Base-by-base conservation (phyloP, 2,888 invertebrate species). In the Pseudococcus viburni region DNA sequence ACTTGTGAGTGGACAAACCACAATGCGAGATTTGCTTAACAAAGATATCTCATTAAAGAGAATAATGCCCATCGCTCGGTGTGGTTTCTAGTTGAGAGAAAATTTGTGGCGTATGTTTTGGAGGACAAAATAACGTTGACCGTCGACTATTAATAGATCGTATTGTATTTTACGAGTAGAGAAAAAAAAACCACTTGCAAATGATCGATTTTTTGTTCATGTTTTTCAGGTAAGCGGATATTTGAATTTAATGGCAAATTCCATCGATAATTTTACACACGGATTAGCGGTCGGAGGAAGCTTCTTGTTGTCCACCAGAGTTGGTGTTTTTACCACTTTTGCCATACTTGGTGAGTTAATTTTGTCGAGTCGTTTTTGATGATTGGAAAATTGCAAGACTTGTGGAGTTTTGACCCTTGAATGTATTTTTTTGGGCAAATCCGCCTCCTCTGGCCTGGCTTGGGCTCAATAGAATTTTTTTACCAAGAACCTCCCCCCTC, bases 241-340 rank as follows among this genome's bases (percentile, higher is more conserved):
- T 92, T 93, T 99, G 90, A 99, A 99, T 93, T 93, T 99, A 90
- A 93, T 98, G 93, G 98, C 99, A 4, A 99, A 99, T 92, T 95
- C 97, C 12, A 97, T 99, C 90, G 99, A 99, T 92, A 99, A 99
- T 93, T 99, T 99, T 93, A 98, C 99, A 0, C 99, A 99, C 92
- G 99, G 99, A 0, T 93, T 99, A 89, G 99, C 99, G 0, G 96
- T 99, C 12, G 99, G 98, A n/a, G 99, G 98, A 0, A 98, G 98
- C 26, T 99, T 98, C 93, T 93, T 98, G 85, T 96, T 98, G 39
- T 98, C 98, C 8, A 95, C 96, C 90, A 92, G 98, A 91, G 95
- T 98, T 88, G 99, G 99, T 0, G 91, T 96, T 12, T 93, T 99
- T 89, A 99, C 99, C 15, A 99, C 99, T 0, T 95, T 98, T 91